A percentile compares a stretch with the other conserved stretches of the same genome.
Conservation (phyloP, 1,140 invertebrate species). For the Apis laboriosa region DNA sequence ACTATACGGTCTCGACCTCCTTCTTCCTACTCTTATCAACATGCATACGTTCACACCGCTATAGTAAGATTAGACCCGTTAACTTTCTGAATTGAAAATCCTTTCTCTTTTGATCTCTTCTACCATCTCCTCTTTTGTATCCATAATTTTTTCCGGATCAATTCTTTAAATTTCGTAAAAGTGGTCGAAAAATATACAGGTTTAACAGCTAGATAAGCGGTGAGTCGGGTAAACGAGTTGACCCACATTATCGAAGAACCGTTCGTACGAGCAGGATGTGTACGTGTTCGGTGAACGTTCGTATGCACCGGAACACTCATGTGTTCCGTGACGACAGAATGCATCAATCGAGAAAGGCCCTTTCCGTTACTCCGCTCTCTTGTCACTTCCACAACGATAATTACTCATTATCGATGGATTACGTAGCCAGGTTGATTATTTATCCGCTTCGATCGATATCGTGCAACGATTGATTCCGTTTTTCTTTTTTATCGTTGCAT, state of each 20-base stretch:
- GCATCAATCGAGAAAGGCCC: conserved; percentile 27
- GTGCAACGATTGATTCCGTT: too few relatives aligned
- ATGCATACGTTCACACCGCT: background rate
- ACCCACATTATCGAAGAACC: conserved; percentile 59
- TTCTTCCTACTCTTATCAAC: conserved; percentile 2
- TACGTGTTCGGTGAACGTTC: conserved; percentile 9
- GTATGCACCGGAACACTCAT: conserved; percentile 9
- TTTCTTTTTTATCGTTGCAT: too few relatives aligned
- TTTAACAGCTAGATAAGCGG: conserved; percentile 36
- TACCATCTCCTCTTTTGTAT: background rate
- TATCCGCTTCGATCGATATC: too few relatives aligned
- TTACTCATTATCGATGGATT: background rate
- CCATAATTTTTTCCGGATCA: too few relatives aligned
- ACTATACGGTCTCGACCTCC: background rate
- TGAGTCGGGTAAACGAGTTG: conserved; percentile 60
- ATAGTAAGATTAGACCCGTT: background rate
- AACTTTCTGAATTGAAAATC: background rate
- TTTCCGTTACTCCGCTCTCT: background rate
- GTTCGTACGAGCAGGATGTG: conserved; percentile 39
- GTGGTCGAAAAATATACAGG: conserved; percentile 1
- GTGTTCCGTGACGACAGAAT: conserved; percentile 15
- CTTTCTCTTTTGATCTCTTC: background rate
- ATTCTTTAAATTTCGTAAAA: background rate
- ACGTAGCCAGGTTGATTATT: too few relatives aligned
- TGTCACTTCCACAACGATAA: background rate